Base-by-base conservation (phyloP, 2,113 vertebrate species). In the Hiodon alosoides region DNA sequence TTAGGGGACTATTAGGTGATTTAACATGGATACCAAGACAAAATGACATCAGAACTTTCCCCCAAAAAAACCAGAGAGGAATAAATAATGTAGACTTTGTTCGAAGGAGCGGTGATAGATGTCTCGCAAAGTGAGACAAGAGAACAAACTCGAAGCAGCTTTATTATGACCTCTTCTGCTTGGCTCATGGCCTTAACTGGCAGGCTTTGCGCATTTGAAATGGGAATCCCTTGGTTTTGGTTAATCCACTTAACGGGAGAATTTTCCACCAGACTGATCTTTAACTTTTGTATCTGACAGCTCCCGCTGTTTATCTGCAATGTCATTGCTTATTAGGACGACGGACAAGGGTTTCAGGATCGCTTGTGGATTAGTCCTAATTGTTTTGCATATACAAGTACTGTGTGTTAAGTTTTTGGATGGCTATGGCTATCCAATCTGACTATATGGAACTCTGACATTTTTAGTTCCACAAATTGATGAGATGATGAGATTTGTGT, bases 241-340 rank as follows among this genome's bases (percentile, higher is more conserved):
- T 58, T 66, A 75, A 75, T 59, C 73, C 64, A 51, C 71, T 72
- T 75, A 66, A 67, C 67, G 51, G 14, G 52, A 68, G 65, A 4
- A n/a, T 16, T 75, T 47, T 65, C 3, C 13, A 48, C 68, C 54
- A 67, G 65, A 48, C 51, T 10, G 46, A 16, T 14, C 31, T 48
- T 68, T 51, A 57, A 67, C 52, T 46, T 68, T 11, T 50, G 11
- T 11, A 1, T 75, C 52, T 68, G 64, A 11, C 64, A 67, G 17
- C 17, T 67, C 47, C 13, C 10, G n/a, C 73, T 67, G 53, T 67
- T 68, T 68, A 75, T 59, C 55, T 75, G 73, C 31, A 50, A 54
- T 75, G 58, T 75, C 53, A 68, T 67, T 17, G 65, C 64, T 59
- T 53, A 75, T 75, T 75, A 75, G 54, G 54, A 58, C 55, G 73